phyloP scores from a whole-genome alignment of 2,888 invertebrate species.

The Apodemia zela region DNA sequence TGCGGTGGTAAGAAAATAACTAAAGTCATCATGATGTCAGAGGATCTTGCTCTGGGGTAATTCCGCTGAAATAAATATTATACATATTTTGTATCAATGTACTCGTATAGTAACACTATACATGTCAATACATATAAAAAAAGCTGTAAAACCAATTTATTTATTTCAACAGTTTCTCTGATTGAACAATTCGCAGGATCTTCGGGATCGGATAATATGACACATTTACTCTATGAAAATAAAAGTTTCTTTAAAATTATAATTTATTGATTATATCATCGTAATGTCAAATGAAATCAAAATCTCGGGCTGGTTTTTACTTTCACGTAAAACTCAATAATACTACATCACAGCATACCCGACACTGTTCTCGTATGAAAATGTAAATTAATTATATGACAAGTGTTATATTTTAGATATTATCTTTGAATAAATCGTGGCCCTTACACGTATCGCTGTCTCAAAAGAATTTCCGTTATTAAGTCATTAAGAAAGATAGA shows the following conservation, averaged over 20 bases:
- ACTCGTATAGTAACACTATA: too few relatives aligned
- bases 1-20: too few relatives aligned
- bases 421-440: not conserved
- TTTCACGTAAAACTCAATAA: not conserved
- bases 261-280: not conserved
- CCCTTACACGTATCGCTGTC: slow-evolving; percentile 2
- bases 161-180: too few relatives aligned
- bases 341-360: not conserved
- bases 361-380: slow-evolving; percentile 1
- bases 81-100: too few relatives aligned
- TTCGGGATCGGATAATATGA: too few relatives aligned
- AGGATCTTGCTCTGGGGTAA: too few relatives aligned
- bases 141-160: too few relatives aligned
- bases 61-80: too few relatives aligned
- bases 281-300: not conserved
- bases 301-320: not conserved
- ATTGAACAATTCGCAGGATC: too few relatives aligned
- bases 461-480: slow-evolving; percentile 13
- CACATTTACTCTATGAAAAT: too few relatives aligned
- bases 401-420: slow-evolving; percentile 14
- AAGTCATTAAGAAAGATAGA: slow-evolving; percentile 4
- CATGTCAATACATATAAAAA: too few relatives aligned
- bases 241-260: not conserved
- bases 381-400: slow-evolving; percentile 12
- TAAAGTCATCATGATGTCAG: too few relatives aligned